Base-by-base conservation (phyloP, 2,113 vertebrate species). In the Seriola aureovittata region DNA sequence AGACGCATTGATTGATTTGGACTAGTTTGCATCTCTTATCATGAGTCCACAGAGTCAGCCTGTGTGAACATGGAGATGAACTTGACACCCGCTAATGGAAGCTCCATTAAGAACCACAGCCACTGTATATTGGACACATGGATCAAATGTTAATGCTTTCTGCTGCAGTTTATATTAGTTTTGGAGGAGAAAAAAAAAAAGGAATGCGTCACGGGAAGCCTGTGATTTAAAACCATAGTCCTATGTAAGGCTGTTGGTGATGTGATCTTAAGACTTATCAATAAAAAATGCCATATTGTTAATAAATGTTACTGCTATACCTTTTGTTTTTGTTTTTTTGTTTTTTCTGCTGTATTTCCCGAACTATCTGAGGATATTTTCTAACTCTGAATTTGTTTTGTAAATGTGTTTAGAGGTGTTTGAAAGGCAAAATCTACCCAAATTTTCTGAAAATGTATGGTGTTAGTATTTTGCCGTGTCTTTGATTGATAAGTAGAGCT, bases 381-480 rank as follows among this genome's bases (percentile, higher is more conserved):
- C 0, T 52, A 44, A 80, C 19, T 55, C 13, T 5, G 1, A 29
- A 64, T 55, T 55, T 73, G 21, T 70, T 86, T 84, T 84, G 60
- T 80, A 50, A 78, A 72, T 63, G 52, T 58, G 17, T 76, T 7
- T 38, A 2, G 48, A 75, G 23, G 46, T 52, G 50, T 67, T 64
- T 81, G 5, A 73, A 79, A 78, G 54, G 74, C 40, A 70, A 80
- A 81, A 88, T 83, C 81, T 21, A 70, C 62, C 68, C 81, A 62
- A 73, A 25, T 52, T 11, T 65, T 32, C 21, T 52, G 10, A 66
- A 34, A 68, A 32, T 68, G 23, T 62, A 62, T 52, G 2, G 2
- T 40, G 50, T n/a, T n/a, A 52, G 40, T 58, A 10, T 72, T 72
- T 42, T 46, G 11, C 46, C 11, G n/a, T 62, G 23, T 68, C 1